Evolutionary conservation across 2,797 vertebrate genomes (phyloP).

Genomic region (Acridotheres tristis): DNA sequence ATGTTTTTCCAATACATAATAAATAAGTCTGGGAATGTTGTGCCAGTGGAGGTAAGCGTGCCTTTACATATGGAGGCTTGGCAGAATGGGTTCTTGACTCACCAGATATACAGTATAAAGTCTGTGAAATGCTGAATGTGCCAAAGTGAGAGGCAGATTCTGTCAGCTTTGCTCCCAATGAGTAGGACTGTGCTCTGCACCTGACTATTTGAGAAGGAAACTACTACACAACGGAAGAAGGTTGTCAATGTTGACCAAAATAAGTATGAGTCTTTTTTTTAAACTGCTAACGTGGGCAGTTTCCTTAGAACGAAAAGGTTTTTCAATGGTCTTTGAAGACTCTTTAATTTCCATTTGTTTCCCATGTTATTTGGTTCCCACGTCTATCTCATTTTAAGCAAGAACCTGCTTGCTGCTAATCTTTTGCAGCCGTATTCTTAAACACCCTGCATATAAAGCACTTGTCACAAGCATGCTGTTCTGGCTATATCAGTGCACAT

Average conservation of each 20-base stretch:
- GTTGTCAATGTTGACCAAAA: not conserved
- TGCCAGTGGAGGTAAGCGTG: not conserved
- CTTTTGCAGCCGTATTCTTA: not conserved
- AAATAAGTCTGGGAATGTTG: not conserved
- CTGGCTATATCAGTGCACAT: not conserved
- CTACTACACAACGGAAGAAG: not conserved
- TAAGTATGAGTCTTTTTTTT: not conserved
- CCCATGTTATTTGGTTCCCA: not conserved
- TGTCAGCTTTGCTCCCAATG: not conserved
- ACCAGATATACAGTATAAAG: not conserved
- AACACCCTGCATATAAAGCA: not conserved
- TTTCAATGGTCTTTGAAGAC: not conserved
- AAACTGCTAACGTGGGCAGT: not conserved
- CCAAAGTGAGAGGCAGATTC: conserved; percentile 10
- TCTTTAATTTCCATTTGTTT: not conserved
- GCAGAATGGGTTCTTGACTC: not conserved
- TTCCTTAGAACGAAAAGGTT: not conserved
- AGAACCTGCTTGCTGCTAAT: not conserved
- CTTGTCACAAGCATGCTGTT: not conserved
- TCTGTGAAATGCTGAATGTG: not conserved
- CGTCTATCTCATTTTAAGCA: not conserved
- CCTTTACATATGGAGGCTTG: not conserved
- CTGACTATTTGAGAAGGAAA: conserved; percentile 7
- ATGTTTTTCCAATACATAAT: not conserved
- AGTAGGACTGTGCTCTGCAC: not conserved